phyloP scores from a whole-genome alignment of 2,888 invertebrate genomes.

The Coecobrya sp. region DNA sequence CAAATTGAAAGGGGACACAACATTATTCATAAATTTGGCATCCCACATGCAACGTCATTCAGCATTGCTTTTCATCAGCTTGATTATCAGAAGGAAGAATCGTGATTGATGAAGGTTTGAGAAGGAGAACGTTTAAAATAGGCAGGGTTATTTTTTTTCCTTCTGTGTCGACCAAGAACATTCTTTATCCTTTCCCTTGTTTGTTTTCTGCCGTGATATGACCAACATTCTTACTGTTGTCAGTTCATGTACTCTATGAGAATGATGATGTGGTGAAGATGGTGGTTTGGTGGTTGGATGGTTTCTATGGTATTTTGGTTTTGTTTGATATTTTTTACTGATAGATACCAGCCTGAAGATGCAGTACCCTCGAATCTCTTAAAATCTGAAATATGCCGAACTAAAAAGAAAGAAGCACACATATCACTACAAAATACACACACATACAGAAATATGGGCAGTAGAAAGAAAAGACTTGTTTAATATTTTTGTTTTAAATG shows the following conservation, averaged over 20 bases:
- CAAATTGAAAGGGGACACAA: slow-evolving; percentile 6
- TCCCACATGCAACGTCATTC: slow-evolving; percentile 60
- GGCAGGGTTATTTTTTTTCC: neutral
- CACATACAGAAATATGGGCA: neutral
- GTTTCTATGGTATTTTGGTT: slow-evolving; percentile 47
- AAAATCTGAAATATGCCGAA: slow-evolving; percentile 29
- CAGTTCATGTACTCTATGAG: slow-evolving; percentile 27
- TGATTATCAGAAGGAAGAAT: slow-evolving; percentile 61
- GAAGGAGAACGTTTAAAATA: slow-evolving; percentile 33
- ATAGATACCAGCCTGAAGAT: slow-evolving; percentile 44
- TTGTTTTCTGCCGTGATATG: slow-evolving; percentile 51
- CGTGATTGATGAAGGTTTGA: slow-evolving; percentile 72
- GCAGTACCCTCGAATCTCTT: slow-evolving; percentile 13
- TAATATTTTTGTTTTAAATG: neutral
- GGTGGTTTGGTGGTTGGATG: slow-evolving; percentile 5
- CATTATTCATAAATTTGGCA: slow-evolving; percentile 54
- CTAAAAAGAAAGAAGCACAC: neutral
- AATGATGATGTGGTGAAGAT: slow-evolving; percentile 11
- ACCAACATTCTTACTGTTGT: slow-evolving; percentile 43
- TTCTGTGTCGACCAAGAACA: slow-evolving; percentile 31
- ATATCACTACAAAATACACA: neutral
- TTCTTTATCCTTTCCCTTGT: slow-evolving; percentile 32
- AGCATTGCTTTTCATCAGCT: slow-evolving; percentile 65
- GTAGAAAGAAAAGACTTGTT: neutral
- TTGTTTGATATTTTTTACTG: slow-evolving; percentile 44